Evolutionary conservation across 64 coral and sea anemone species (phyloP).

Genomic region (Platygyra sinensis): DNA sequence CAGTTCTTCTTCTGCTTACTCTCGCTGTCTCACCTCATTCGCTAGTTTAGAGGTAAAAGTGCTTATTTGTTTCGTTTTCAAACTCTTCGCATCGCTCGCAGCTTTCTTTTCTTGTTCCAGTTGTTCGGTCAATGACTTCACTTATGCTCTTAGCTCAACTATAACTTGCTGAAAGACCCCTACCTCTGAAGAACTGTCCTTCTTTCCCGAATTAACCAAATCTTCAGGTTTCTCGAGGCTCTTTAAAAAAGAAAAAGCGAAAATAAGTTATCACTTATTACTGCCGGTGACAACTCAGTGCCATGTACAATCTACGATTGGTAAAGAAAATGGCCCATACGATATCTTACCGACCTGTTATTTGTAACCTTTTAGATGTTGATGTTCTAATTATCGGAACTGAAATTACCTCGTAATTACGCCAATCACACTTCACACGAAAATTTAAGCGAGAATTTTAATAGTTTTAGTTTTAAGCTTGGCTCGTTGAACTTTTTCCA

Average conservation of each 20-base stretch:
- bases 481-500: neutral
- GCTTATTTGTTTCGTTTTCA: constrained; percentile 78
- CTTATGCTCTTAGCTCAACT: constrained; percentile 47
- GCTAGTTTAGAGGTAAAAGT: constrained; percentile 80
- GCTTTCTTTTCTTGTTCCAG: constrained; percentile 58
- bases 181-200: neutral
- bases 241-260: neutral
- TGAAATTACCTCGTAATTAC: neutral
- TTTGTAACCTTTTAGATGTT: neutral
- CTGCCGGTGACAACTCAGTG: neutral
- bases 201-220: constrained; percentile 1
- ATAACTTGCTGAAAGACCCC: constrained; percentile 6
- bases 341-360: neutral
- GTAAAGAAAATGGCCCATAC: neutral
- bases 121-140: constrained; percentile 41
- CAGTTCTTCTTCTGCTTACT: constrained; percentile 44
- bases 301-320: neutral
- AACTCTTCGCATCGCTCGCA: constrained; percentile 50
- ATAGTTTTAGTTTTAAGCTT: neutral
- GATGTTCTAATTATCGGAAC: neutral
- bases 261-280: neutral
- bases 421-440: neutral
- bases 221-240: neutral
- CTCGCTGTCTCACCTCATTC: constrained; percentile 71
- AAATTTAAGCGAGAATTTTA: neutral